Percentiles rank a stretch among this genome's conserved stretches.
Evolutionary conservation across 2,888 invertebrate species (phyloP).

Genomic region (Lasioglossum figueresi): DNA sequence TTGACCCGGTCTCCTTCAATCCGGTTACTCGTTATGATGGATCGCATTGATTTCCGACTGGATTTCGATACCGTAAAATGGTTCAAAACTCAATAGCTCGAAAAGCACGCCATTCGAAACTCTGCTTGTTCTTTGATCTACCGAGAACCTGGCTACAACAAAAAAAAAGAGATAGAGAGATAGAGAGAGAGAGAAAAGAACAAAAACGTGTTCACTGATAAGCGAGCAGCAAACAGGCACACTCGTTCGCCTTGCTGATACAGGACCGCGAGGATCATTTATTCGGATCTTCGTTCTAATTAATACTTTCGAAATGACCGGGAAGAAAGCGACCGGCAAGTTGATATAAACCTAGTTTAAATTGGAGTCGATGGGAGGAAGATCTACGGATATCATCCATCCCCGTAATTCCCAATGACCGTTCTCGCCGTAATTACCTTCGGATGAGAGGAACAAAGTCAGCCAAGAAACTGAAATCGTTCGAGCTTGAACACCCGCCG

Average conservation of each 20-base stretch:
- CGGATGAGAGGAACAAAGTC: conserved; percentile 28
- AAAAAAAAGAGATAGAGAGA: too few relatives aligned
- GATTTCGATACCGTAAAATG: conserved; percentile 15
- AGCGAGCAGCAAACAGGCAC: too few relatives aligned
- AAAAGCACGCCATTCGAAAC: background rate
- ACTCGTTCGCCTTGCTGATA: too few relatives aligned
- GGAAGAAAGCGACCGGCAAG: background rate
- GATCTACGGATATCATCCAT: conserved; percentile 20
- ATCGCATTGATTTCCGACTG: background rate
- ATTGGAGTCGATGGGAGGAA: conserved; percentile 17
- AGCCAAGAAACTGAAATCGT: conserved; percentile 20
- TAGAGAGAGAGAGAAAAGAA: too few relatives aligned
- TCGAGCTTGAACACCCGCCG: background rate
- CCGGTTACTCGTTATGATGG: conserved; percentile 30
- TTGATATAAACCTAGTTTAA: conserved; percentile 12
- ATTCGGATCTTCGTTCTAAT: conserved; percentile 5
- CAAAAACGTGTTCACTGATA: too few relatives aligned
- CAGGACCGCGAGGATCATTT: too few relatives aligned
- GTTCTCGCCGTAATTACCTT: conserved; percentile 48
- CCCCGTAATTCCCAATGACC: conserved; percentile 27
- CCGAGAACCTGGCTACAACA: background rate
- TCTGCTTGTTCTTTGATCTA: background rate
- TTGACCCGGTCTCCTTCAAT: conserved; percentile 13
- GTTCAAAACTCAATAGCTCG: conserved; percentile 15
- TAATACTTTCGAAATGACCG: background rate